Evolutionary conservation across 2,797 vertebrate genomes (phyloP).

Genomic region (Bufotes viridis): DNA sequence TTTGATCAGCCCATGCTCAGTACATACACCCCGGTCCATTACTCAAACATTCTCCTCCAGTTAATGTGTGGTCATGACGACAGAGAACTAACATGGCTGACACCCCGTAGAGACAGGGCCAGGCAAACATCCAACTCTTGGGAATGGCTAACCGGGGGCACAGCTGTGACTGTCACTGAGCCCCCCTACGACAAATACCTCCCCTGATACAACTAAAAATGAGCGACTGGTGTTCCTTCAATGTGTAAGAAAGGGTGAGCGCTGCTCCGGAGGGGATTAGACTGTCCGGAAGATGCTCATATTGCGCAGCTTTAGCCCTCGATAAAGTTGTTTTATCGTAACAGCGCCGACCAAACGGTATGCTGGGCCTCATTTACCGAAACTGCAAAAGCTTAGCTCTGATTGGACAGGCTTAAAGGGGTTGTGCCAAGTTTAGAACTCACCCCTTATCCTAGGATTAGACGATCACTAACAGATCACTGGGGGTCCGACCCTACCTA

Average conservation of each 20-base stretch:
- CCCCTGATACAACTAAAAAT: constrained; percentile 25
- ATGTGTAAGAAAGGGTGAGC: background rate
- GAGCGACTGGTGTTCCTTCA: background rate
- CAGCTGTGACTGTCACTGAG: constrained; percentile 59
- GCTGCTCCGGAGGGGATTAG: background rate
- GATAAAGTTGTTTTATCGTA: background rate
- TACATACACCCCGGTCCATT: constrained; percentile 5
- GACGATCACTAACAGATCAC: too few species aligned
- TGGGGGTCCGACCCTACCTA: too few species aligned
- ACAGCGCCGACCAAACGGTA: too few species aligned
- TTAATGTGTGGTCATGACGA: constrained; percentile 36
- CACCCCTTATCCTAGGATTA: too few species aligned
- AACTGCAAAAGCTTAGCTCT: too few species aligned
- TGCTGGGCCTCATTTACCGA: too few species aligned
- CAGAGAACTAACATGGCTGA: constrained; percentile 22
- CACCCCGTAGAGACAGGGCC: constrained; percentile 19
- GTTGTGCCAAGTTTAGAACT: too few species aligned
- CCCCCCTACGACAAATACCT: constrained; percentile 38
- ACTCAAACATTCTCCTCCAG: constrained; percentile 11
- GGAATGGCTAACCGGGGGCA: constrained; percentile 39
- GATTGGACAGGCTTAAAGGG: background rate
- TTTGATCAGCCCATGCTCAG: constrained; percentile 37
- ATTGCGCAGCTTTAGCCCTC: background rate
- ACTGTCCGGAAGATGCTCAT: background rate
- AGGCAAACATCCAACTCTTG: constrained; percentile 47